Percentiles rank a stretch among this genome's conserved stretches.
These are phyloP conservation scores for Oeneis ivallda DNA, from an alignment of 2,888 invertebrate genomes.

Conservation along the genomic window DNA sequence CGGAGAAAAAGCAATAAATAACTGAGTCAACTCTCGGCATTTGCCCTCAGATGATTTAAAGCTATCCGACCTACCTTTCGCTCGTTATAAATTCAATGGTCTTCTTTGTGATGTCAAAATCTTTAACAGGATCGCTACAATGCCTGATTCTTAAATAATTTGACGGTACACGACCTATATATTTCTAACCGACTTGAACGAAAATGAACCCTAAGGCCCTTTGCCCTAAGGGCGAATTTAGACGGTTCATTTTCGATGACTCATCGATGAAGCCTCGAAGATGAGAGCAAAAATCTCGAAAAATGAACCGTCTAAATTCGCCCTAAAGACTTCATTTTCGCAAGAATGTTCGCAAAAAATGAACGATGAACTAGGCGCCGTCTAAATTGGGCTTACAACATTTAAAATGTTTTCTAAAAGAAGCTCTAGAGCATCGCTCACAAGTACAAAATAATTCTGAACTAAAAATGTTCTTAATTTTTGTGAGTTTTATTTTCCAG, in stretches of 20 bases:
- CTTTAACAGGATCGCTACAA: background rate
- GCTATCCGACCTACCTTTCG: slow-evolving; percentile 46
- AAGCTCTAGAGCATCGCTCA: slow-evolving; percentile 3
- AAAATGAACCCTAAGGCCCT: too few relatives aligned
- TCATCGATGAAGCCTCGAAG: too few relatives aligned
- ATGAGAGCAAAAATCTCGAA: too few relatives aligned
- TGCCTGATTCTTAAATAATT: background rate
- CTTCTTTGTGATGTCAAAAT: slow-evolving; percentile 29
- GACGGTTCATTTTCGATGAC: too few relatives aligned
- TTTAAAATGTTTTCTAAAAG: background rate
- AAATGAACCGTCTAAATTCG: too few relatives aligned
- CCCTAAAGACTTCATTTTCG: too few relatives aligned
- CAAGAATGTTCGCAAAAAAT: too few relatives aligned
- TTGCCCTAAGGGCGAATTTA: too few relatives aligned
- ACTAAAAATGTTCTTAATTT: slow-evolving; percentile 11
- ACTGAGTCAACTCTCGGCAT: slow-evolving; percentile 49
- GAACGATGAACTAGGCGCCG: too few relatives aligned
- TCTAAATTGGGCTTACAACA: background rate
- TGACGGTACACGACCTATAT: background rate
- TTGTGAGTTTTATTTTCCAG: slow-evolving; percentile 15
- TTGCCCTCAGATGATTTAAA: slow-evolving; percentile 58
- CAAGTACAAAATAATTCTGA: slow-evolving; percentile 10
- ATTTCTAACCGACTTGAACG: too few relatives aligned
- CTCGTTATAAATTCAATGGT: slow-evolving; percentile 40
- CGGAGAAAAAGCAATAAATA: slow-evolving; percentile 63